phyloP scores from a whole-genome alignment of 2,888 invertebrate genomes.

The Drosophila peninsularis region DNA sequence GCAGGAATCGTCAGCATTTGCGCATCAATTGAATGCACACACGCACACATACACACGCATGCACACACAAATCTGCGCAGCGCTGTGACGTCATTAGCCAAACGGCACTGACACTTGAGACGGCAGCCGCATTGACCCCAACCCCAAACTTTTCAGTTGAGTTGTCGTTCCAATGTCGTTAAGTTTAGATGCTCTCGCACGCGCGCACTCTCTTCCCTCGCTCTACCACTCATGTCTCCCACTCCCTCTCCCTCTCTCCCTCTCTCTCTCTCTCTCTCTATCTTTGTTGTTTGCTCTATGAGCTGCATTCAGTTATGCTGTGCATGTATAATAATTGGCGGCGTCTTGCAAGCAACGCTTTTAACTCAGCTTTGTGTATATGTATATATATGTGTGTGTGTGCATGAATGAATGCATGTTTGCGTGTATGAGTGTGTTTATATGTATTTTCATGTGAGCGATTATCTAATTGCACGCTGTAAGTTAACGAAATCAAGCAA shows the following conservation, averaged over 20 bases:
- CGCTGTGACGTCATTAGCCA: conserved; percentile 13
- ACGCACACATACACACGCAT: background rate
- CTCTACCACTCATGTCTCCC: background rate
- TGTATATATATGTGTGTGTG: background rate
- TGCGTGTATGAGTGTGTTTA: background rate
- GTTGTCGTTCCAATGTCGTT: conserved; percentile 20
- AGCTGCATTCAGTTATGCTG: conserved; percentile 13
- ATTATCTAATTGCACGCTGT: conserved; percentile 41
- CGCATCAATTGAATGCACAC: conserved; percentile 6
- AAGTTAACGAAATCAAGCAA: conserved; percentile 27
- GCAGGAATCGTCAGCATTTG: conserved; percentile 26
- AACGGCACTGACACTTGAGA: conserved; percentile 39
- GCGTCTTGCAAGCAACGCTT: conserved; percentile 12
- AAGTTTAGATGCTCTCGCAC: conserved; percentile 12
- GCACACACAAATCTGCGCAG: background rate
- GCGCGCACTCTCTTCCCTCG: background rate
- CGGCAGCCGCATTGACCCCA: conserved; percentile 5
- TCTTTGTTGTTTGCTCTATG: background rate
- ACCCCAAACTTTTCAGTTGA: conserved; percentile 3
- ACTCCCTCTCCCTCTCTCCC: background rate
- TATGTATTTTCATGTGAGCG: conserved; percentile 1
- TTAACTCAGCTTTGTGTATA: too few relatives aligned
- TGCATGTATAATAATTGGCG: conserved; percentile 15
- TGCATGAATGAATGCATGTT: background rate
- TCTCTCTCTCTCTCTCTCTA: background rate